A percentile compares a stretch with the other conserved stretches of the same genome.
These are phyloP conservation scores for Xenus cinereus DNA, from an alignment of 2,113 vertebrate genomes.

Conservation along the genomic window DNA sequence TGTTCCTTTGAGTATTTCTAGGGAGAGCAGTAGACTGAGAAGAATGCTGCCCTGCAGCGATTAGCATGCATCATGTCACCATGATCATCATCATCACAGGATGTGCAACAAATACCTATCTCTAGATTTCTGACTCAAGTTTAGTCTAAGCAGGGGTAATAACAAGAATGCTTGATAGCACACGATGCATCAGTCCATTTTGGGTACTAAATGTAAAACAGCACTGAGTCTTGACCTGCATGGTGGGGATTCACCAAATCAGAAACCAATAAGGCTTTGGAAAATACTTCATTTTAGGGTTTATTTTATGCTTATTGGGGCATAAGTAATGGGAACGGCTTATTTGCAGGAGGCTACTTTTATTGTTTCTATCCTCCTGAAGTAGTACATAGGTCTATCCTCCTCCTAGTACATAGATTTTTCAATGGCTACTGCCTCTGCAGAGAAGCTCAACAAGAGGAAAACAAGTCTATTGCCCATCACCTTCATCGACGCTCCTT, in stretches of 20 bases:
- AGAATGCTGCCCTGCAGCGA: constrained; percentile 13
- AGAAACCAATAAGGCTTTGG: not conserved
- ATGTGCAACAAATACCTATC: not conserved
- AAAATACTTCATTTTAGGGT: not conserved
- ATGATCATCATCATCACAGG: not conserved
- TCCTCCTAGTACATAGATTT: not conserved
- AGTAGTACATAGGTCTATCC: not conserved
- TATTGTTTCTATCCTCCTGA: not conserved
- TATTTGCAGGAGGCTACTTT: not conserved
- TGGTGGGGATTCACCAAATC: not conserved
- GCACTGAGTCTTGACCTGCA: not conserved
- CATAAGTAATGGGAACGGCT: not conserved
- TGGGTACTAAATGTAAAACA: not conserved
- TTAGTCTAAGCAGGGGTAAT: not conserved
- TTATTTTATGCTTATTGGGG: not conserved
- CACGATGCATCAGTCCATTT: not conserved
- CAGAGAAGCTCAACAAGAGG: not conserved
- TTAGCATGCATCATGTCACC: not conserved
- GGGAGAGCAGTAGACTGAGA: constrained; percentile 6
- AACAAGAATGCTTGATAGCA: not conserved
- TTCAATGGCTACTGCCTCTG: not conserved
- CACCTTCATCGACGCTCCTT: not conserved
- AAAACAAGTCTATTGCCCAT: not conserved
- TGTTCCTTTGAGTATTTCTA: constrained; percentile 11
- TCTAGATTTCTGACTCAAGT: not conserved